Base-by-base conservation (phyloP, 2,888 invertebrate species). In the Deilephila porcellus region DNA sequence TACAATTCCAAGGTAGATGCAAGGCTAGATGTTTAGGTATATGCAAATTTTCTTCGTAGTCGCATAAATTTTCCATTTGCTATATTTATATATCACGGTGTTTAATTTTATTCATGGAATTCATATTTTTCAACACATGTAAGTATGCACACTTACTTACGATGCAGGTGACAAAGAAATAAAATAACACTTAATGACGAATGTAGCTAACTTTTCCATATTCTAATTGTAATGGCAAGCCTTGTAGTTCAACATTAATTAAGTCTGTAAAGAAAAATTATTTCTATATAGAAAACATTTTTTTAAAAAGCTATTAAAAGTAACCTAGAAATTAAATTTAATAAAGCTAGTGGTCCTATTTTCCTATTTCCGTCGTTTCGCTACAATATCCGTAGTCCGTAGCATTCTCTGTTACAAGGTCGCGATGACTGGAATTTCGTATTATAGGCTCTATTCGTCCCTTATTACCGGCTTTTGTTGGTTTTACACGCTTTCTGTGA, bases 401-500 rank as follows among this genome's bases (percentile, higher is more conserved):
- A 79, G 80, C 80, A 73, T 73, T 72, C 73, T 77, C 80, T 78
- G 80, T 80, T 82, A 81, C 88, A 90, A 91, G 90, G 89, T 85
- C 86, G 79, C 70, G 75, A 72, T 81, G 81, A 84, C 83, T 82
- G 76, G 81, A 82, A 76, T 76, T 78, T 79, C 85, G 84, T 86
- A 88, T 86, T 88, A 84, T 80, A 85, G 83, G 80, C 81, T 84
- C 81, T 86, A 89, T 89, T 86, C 86, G 86, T 80, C 82, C 83
- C 86, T 86, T 88, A 88, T 86, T 87, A 87, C 75, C 76, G 76
- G 71, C 88, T 88, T 87, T 92, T 93, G 91, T 92, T 86, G 81
- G 81, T 80, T 82, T 84, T 79, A 74, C 75, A 73, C 78, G 83
- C 88, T 89, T 93, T 93, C 89, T 92, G 85, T 77, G 78, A 88